phyloP scores from a whole-genome alignment of 37 sponge, comb jelly and placozoan species.

The Hormiphora californensis region DNA sequence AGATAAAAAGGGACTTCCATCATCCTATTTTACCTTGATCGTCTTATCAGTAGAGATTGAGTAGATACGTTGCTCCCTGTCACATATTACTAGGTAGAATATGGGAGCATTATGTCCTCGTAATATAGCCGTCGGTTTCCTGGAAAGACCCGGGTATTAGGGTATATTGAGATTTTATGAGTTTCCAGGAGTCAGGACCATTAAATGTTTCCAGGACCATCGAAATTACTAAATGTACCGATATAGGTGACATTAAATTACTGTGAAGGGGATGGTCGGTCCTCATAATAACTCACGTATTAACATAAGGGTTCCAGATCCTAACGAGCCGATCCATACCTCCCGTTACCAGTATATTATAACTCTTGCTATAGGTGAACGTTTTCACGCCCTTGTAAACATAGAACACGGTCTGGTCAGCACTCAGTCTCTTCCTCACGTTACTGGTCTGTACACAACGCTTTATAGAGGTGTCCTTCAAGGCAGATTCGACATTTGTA shows the following conservation, averaged over 20 bases:
- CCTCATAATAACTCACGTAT: constrained; percentile 54
- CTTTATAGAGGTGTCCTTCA: constrained; percentile 37
- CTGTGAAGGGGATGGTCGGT: too few species aligned
- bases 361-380: constrained; percentile 65
- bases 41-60: constrained; percentile 79
- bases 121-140: constrained; percentile 68
- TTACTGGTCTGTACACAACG: constrained; percentile 2
- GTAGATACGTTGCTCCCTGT: constrained; percentile 63
- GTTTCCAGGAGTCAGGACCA: too few species aligned
- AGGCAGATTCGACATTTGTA: constrained; percentile 55
- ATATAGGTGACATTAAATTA: too few species aligned
- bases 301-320: constrained; percentile 85
- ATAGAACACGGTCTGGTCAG: constrained; percentile 79
- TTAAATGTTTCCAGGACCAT: too few species aligned
- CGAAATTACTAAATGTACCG: too few species aligned
- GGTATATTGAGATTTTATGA: too few species aligned
- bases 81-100: constrained; percentile 61
- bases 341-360: constrained; percentile 85
- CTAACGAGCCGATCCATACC: constrained; percentile 73
- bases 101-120: constrained; percentile 78
- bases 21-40: constrained; percentile 77
- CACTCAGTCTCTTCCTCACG: constrained; percentile 21
- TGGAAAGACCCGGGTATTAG: too few species aligned
- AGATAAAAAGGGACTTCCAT: too few species aligned
- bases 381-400: constrained; percentile 76